A percentile compares a stretch with the other conserved stretches of the same genome.
phyloP scores from a whole-genome alignment of 2,113 vertebrate species.

The Pavo muticus region DNA sequence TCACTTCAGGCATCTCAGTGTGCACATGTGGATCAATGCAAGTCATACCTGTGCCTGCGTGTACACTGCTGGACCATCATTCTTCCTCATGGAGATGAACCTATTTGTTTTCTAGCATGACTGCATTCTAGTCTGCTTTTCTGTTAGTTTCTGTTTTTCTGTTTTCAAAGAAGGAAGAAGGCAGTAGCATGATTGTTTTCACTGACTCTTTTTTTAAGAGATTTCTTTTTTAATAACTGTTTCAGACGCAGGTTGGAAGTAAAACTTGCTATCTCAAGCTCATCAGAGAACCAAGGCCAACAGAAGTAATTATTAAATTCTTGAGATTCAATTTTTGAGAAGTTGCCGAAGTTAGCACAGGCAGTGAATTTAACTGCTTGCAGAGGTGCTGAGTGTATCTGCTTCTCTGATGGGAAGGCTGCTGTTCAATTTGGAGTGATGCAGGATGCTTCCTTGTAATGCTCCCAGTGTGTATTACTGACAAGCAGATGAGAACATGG shows the following conservation, averaged over 20 bases:
- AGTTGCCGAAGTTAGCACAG: conserved; percentile 3
- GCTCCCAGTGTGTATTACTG: neutral
- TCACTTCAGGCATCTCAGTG: neutral
- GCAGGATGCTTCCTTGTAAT: neutral
- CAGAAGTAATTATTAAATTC: conserved; percentile 55
- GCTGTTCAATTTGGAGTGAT: neutral
- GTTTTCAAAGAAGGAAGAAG: conserved; percentile 1
- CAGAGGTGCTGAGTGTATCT: conserved; percentile 2
- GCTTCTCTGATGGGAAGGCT: neutral
- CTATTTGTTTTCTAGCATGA: neutral
- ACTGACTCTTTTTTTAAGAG: neutral
- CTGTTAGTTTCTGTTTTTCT: neutral
- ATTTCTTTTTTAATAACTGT: neutral
- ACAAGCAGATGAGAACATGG: neutral
- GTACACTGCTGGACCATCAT: neutral
- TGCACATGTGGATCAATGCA: neutral
- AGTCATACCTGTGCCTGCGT: accelerated
- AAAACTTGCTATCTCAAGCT: neutral
- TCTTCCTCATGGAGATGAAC: neutral
- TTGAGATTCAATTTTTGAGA: conserved; percentile 10
- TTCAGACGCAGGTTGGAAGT: neutral
- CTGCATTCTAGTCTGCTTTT: neutral
- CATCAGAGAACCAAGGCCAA: conserved; percentile 21
- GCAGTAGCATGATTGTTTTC: neutral
- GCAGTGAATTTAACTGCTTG: conserved; percentile 42